phyloP scores from a whole-genome alignment of 2,113 vertebrate genomes.

The Amblyopsis rosae region DNA sequence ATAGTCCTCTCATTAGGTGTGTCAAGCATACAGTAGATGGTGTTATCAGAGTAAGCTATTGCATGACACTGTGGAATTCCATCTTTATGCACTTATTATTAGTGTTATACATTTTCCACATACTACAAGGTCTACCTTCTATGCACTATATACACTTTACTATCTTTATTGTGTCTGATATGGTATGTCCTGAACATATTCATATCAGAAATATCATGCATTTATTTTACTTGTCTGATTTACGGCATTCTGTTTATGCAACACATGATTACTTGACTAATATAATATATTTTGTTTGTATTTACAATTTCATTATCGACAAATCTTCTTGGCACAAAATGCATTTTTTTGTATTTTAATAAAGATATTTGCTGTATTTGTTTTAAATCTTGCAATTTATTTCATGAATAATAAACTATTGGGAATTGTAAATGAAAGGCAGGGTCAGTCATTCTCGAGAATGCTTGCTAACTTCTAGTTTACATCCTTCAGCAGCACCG shows the following conservation, averaged over 20 bases:
- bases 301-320: slow-evolving; percentile 70
- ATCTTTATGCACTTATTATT: too few relatives aligned
- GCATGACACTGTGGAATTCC: too few relatives aligned
- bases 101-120: slow-evolving; percentile 39
- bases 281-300: slow-evolving; percentile 74
- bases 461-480: too few relatives aligned
- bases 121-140: slow-evolving; percentile 60
- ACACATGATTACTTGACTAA: slow-evolving; percentile 73
- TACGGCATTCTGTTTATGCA: slow-evolving; percentile 75
- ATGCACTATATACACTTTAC: slow-evolving; percentile 80
- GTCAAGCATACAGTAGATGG: too few relatives aligned
- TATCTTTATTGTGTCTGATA: slow-evolving; percentile 63
- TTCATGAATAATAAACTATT: not conserved
- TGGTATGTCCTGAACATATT: slow-evolving; percentile 58
- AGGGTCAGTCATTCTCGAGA: too few relatives aligned
- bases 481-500: too few relatives aligned
- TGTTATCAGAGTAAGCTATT: too few relatives aligned
- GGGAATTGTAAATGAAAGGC: too few relatives aligned
- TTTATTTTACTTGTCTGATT: slow-evolving; percentile 63
- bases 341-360: slow-evolving; percentile 90
- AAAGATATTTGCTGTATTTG: slow-evolving; percentile 77
- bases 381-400: not conserved
- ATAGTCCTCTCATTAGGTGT: too few relatives aligned
- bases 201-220: slow-evolving; percentile 62
- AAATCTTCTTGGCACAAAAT: slow-evolving; percentile 85